These are phyloP conservation scores for Hylomyscus alleni DNA, from an alignment of 2,797 vertebrate species.

Conservation along the genomic window DNA sequence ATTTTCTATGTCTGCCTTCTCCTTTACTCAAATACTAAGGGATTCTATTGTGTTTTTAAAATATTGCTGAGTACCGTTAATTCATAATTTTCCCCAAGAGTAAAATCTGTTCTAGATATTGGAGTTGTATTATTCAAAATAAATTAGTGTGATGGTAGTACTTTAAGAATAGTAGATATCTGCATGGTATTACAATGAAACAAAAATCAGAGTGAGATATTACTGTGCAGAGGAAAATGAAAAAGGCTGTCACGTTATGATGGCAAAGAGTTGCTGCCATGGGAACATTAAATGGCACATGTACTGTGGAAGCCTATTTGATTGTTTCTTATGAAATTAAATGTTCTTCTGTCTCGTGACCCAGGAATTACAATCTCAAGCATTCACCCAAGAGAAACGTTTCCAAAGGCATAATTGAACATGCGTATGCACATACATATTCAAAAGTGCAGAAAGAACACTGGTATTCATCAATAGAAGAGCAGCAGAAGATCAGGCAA, in stretches of 20 bases:
- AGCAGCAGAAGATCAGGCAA: neutral
- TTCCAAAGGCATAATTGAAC: neutral
- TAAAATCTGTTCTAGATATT: slow-evolving; percentile 1
- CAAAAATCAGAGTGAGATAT: neutral
- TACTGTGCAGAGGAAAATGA: neutral
- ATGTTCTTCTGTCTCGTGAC: neutral
- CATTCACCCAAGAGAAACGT: neutral
- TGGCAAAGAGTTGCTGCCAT: neutral
- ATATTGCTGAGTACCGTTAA: neutral
- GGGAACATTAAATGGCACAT: neutral
- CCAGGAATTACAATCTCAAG: neutral
- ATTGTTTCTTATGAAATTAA: slow-evolving; percentile 11
- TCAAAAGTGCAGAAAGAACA: neutral
- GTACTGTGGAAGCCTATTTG: neutral
- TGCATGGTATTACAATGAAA: neutral
- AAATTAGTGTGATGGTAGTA: neutral
- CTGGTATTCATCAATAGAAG: neutral
- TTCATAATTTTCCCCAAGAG: neutral
- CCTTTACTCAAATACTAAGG: neutral
- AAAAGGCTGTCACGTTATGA: neutral
- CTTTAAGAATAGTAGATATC: neutral
- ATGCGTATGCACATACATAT: neutral
- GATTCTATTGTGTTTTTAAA: neutral
- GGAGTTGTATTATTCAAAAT: neutral
- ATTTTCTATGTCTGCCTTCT: neutral